phyloP scores from a whole-genome alignment of 2,797 vertebrate genomes.

The Pseudochaenichthys georgianus region DNA sequence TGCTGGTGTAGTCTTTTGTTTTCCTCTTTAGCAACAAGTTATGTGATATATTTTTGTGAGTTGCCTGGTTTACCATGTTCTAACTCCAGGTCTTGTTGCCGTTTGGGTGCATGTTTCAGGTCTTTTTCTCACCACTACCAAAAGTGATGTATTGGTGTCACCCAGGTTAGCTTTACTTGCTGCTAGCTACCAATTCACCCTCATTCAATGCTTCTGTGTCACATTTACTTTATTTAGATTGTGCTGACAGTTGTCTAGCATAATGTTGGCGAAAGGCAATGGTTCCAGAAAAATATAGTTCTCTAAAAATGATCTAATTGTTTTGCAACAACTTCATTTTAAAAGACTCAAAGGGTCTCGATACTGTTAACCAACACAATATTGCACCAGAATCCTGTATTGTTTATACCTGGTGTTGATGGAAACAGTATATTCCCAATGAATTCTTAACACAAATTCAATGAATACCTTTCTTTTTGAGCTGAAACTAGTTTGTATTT shows the following conservation, averaged over 20 bases:
- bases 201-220: background rate
- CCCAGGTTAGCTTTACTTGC: background rate
- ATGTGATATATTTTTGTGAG: background rate
- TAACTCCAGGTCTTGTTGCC: background rate
- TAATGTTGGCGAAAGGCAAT: background rate
- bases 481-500: background rate
- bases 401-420: no score
- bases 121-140: background rate
- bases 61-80: background rate
- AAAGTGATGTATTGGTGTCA: background rate
- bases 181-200: background rate
- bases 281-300: background rate
- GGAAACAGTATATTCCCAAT: no score
- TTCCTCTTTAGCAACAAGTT: background rate
- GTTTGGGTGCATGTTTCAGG: background rate
- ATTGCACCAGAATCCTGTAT: no score
- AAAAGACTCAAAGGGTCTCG: background rate
- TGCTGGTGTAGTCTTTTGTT: background rate
- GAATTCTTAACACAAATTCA: background rate
- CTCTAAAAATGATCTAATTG: background rate
- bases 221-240: background rate
- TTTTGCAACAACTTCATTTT: background rate
- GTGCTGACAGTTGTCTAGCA: background rate
- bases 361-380: no score
- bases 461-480: background rate